Evolutionary conservation across 2,888 invertebrate genomes (phyloP), one percentile per base, ranked within the genome.

Genomic region (Xylocampa areola): DNA sequence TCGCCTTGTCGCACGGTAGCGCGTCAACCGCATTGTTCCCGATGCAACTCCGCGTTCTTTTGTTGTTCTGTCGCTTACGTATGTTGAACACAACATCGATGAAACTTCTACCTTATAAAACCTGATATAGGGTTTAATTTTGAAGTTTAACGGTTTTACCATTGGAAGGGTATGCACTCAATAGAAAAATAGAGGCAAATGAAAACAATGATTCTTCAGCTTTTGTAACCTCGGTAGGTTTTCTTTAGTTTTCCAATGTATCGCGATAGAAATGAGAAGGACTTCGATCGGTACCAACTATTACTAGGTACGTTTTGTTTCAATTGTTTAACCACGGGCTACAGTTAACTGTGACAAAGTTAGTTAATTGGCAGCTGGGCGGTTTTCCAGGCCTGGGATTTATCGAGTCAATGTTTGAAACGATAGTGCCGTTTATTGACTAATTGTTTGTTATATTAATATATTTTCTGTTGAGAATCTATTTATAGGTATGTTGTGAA

Each of bases 11-110:
- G 54, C 60, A 37, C 43, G 25, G 23, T 30, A 23, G 36, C 47
- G 47, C 60, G 55, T 65, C 68, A 65, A 53, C 68, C 50, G 50
- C 53, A 68, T 68, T 68, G 68, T 68, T 55, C 52, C 13, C 27
- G 29, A 44, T 36, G 50, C 64, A 32, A 54, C 67, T 48, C 40
- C 33, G 8, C 17, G 37, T 32, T 63, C 68, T 57, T 68, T 68
- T 68, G 52, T 68, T 65, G 29, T 29, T 52, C 43, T 8, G 13
- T 47, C 21, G 55, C 52, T 47, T 35, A 45, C 51, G 39, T 68
- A 47, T 36, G n/a, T 13, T 17, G 3, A 5, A 17, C n/a, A 37
- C 11, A 21, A 6, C 2, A 33, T 36, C 35, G 39, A 13, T 30
- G n/a, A 1, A 47, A 39, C n/a, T 23, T 8, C 1, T 13, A 55